Percentiles rank a stretch among this genome's conserved stretches.
Evolutionary conservation across 2,888 invertebrate species (phyloP).

Genomic region (Drosophila kambysellisi): DNA sequence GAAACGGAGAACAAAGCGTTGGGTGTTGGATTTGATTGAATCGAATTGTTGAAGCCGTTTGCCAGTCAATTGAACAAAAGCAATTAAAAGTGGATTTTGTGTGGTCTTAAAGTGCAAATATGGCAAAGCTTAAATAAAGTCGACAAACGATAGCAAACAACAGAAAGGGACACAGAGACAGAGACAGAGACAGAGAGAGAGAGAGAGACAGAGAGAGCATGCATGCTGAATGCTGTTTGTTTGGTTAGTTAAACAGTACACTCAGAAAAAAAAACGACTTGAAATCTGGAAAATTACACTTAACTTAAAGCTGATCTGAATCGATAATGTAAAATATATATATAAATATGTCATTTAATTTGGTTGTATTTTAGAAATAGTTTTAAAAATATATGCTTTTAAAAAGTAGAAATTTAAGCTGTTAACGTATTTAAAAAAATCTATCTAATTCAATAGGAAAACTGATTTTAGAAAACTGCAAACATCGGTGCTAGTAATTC

Average conservation of each 20-base stretch:
- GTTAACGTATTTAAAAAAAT: background rate
- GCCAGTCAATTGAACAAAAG: conserved; percentile 83
- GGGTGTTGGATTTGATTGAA: conserved; percentile 64
- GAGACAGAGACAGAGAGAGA: background rate
- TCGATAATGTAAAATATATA: background rate
- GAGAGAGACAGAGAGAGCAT: background rate
- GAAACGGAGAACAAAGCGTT: conserved; percentile 58
- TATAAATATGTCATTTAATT: too few relatives aligned
- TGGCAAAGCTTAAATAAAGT: conserved; percentile 72
- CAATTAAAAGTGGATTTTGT: conserved; percentile 83
- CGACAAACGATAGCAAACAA: conserved; percentile 24
- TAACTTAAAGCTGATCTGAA: background rate
- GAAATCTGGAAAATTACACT: background rate
- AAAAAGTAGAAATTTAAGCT: background rate
- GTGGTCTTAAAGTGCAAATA: conserved; percentile 75
- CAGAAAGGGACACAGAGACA: background rate
- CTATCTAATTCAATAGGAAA: background rate
- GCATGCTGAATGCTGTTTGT: background rate
- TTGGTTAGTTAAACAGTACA: conserved; percentile 30
- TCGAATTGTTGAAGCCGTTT: conserved; percentile 44
- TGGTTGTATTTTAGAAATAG: background rate
- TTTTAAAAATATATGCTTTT: background rate
- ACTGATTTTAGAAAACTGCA: background rate
- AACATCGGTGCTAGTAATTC: background rate
- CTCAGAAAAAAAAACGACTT: background rate